Evolutionary conservation across 2,113 vertebrate species (phyloP), one percentile per base, ranked within the genome.

Genomic region (Nannospalax galili): DNA sequence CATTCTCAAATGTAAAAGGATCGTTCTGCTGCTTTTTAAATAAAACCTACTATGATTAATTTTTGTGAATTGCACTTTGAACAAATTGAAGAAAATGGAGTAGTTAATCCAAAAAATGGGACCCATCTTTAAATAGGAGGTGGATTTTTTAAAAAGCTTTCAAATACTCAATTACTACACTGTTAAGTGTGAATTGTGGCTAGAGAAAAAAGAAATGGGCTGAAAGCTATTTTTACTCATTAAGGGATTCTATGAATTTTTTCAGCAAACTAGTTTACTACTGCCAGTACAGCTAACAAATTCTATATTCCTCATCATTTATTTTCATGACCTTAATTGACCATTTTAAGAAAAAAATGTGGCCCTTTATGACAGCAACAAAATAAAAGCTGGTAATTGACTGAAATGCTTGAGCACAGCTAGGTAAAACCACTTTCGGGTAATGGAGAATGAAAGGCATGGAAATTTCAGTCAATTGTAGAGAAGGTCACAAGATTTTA

Each of bases 261-360:
- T 96, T 81, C 96, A 82, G 7, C 92, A 91, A 94, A 84, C 74
- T 85, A 98, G 90, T 42, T 48, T 96, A 97, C 96, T 97, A 40
- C 62, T 97, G 95, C 97, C 90, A 97, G 81, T 84, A 77, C 58
- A 40, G 65, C 84, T 98, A 97, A 98, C 92, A 98, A 98, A 97
- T 94, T 96, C 69, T 96, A 96, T 91, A 97, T 80, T 97, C 87
- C 67, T 97, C 37, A 84, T 93, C 93, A 97, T 98, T 98, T 98
- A 97, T 98, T 98, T 98, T 94, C 96, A 97, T 98, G 94, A 95
- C 97, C 93, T 98, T 98, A 98, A 98, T 98, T 98, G 98, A 98
- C 95, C 97, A 97, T 97, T 98, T 98, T 97, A 97, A 95, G 96
- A 98, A 98, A 98, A 87, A 98, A 98, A 97, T 95, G n/a, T n/a